Base-by-base conservation (phyloP, 2,797 vertebrate species). In the Arnoldichthys spilopterus region DNA sequence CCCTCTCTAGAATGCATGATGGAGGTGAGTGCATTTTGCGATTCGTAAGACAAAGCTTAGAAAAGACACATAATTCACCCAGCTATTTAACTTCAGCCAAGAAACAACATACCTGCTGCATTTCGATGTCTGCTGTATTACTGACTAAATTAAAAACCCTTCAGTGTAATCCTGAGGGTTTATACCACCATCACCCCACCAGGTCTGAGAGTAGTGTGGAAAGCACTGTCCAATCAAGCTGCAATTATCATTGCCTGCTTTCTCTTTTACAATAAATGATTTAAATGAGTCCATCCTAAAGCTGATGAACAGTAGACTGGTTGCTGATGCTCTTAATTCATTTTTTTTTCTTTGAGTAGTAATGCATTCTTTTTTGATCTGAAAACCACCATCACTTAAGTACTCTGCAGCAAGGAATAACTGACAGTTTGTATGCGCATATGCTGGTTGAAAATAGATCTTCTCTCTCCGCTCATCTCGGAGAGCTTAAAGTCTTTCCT, bases 371-470 rank as follows among this genome's bases (percentile, higher is more conserved):
- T 22, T 43, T 77, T 76, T 70, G 43, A 67, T 70, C 71, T 63
- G n/a, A 70, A 77, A 73, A 49, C 64, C 4, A 70, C 13, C 43
- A 66, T 56, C 59, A 74, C 70, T 28, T 63, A 58, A 34, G 67
- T 32, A 70, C 37, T 32, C 67, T 53, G 28, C 45, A 70, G 69
- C 45, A 43, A 37, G 64, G 58, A 74, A 82, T 74, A 2, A 70
- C 58, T 56, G 71, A 32, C 28, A 15, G 16, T 74, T 56, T 32
- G 24, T 77, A 28, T 72, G 54, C 79, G 70, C 78, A 30, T 61
- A 28, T 54, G 73, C 66, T 71, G 69, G 70, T 51, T 68, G 70
- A 67, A 77, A 80, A 79, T 80, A 77, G 78, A 79, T 77, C 80
- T 63, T 18, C n/a, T 40, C 71, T 72, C 67, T 72, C 72, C 15